Base-by-base conservation (phyloP, 2,888 invertebrate genomes). In the Emmelina monodactyla region DNA sequence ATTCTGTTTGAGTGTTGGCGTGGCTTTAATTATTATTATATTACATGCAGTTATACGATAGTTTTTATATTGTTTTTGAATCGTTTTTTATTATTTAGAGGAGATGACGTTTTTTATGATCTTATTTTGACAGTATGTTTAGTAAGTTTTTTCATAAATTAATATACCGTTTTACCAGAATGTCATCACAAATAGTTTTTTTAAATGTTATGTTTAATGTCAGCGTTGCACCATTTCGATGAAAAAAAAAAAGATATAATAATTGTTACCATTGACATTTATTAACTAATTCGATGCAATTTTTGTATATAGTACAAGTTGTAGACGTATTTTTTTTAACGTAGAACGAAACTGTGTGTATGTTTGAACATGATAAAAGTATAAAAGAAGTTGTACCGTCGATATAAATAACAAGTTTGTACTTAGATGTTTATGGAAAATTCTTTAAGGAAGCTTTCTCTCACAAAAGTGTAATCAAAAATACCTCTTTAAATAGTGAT, bases 401-500 rank as follows among this genome's bases (percentile, higher is more conserved):
- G n/a, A n/a, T n/a, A n/a, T n/a, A 30, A 33, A 19, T 25, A 10
- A 25, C 25, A 28, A 51, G 47, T 53, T 42, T 51, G 55, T 60
- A 64, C 55, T 59, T 64, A 62, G 49, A 49, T 55, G 53, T 55
- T 53, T 59, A 56, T 51, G 11, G 16, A 28, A 16, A 12, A 19
- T 53, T 54, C 51, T 51, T 42, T 44, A 57, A 56, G 49, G 46
- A 57, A 47, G 55, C 61, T 62, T 60, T 60, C n/a, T n/a, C n/a
- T n/a, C 58, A 58, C 56, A 62, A 62, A 65, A 57, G 50, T 42
- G 57, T 63, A 67, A 25, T 76, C 75, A 57, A 62, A 73, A 75
- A 76, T 78, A 78, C 78, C 78, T 78, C 78, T 71, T 60, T 55
- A 62, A 7, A 25, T 62, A 70, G 75, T 78, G 76, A 78, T 75